Evolutionary conservation across 2,797 vertebrate genomes (phyloP), one percentile per base, ranked within the genome.

Genomic region (Lepidocolaptes lacrymiger): DNA sequence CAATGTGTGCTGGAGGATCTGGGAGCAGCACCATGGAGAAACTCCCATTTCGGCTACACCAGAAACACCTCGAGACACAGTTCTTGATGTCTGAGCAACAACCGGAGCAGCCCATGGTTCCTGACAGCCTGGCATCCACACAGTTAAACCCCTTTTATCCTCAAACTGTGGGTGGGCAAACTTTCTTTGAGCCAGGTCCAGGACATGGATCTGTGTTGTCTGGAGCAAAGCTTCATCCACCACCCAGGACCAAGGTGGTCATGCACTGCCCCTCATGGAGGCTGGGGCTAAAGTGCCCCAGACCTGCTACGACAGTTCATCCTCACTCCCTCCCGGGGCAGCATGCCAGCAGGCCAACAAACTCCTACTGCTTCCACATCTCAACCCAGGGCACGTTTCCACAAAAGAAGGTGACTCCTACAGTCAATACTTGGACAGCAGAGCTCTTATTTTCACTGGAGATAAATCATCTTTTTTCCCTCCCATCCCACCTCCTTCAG

Each of bases 31-130:
- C 16, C 14, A 1, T 0, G 0, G 51, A 69, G 71, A 62, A 68
- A 54, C 16, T 81, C 55, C 30, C 3, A 1, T 24, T 78, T 64
- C 54, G 54, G 54, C 46, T 32, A 7, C 51, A 66, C 13, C 3
- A 59, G 59, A 81, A 28, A 56, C 39, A 22, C 14, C 46, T 37
- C 3, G 0, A 75, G 61, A 39, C 27, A 21, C 0, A 0, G 4
- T 13, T 89, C 48, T 34, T 7, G 28, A 16, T 32, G 55, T 36
- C 0, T 28, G 39, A 87, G 46, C 43, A 61, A 32, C 22, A 56
- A 43, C 78, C 14, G 14, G 59, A 76, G 32, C 51, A 71, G 52
- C 32, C 0, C 0, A 28, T 26, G 43, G 26, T 6, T 62, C 36
- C 48, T 30, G 43, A 30, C 37, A 86, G 68, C 73, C 56, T 30